phyloP scores from a whole-genome alignment of 1,140 invertebrate species.

The Pogonomyrmex barbatus region DNA sequence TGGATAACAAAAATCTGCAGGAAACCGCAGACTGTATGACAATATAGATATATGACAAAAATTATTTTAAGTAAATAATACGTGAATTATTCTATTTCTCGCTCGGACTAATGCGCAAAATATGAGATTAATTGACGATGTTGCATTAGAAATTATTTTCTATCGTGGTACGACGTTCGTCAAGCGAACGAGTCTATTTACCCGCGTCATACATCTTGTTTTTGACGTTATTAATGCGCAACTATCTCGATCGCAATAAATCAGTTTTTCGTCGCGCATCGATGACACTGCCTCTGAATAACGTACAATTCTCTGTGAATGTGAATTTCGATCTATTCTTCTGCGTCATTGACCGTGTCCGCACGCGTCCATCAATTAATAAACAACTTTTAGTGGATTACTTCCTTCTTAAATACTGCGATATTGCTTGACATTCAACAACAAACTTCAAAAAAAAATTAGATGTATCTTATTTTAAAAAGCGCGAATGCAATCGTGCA shows the following conservation, averaged over 20 bases:
- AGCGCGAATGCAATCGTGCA: too few species aligned
- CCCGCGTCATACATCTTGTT: constrained; percentile 39
- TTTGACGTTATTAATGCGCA: constrained; percentile 53
- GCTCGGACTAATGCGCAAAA: neutral
- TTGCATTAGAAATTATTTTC: constrained; percentile 32
- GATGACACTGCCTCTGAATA: constrained; percentile 24
- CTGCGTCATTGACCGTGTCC: neutral
- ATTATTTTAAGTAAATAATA: neutral
- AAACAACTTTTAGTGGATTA: neutral
- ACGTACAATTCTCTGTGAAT: constrained; percentile 1
- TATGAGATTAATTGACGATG: constrained; percentile 1
- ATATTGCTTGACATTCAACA: neutral
- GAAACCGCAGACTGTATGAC: neutral
- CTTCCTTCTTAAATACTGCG: neutral
- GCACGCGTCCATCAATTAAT: constrained; percentile 12
- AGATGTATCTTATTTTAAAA: neutral
- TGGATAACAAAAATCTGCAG: neutral
- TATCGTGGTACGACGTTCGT: neutral
- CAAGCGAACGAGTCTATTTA: constrained; percentile 26
- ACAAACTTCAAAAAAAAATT: constrained; percentile 12
- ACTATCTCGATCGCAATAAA: constrained; percentile 38
- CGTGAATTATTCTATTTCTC: neutral
- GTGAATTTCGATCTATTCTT: constrained; percentile 25
- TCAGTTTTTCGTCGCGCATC: constrained; percentile 47
- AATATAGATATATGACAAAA: neutral